Percentiles rank a stretch among this genome's conserved stretches.
Conservation (phyloP, 1,140 invertebrate species). For the Listronotus bonariensis region DNA sequence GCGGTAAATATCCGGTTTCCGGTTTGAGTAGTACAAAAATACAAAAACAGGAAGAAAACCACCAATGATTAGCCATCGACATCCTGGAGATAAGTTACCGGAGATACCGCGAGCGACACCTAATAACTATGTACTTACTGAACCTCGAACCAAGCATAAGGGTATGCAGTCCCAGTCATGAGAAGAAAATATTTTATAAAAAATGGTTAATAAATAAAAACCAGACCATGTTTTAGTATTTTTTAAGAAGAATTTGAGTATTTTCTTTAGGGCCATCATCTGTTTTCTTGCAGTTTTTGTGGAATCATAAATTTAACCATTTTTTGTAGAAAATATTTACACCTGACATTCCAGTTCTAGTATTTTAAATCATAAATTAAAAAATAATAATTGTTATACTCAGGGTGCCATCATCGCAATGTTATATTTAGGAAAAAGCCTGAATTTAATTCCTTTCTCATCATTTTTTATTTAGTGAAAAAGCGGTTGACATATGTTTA, state of each 20-base stretch:
- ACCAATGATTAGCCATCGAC: constrained; percentile 61
- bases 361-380: constrained; percentile 31
- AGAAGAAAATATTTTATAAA: constrained; percentile 20
- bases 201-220: constrained; percentile 13
- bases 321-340: constrained; percentile 7
- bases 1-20: constrained; percentile 65
- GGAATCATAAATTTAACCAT: no score
- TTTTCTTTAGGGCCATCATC: no score
- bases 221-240: no score
- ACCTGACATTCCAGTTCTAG: constrained; percentile 39
- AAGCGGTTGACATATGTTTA: no score
- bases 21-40: constrained; percentile 65
- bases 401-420: constrained; percentile 55
- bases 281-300: no score
- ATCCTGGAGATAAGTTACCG: constrained; percentile 64
- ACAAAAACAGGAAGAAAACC: constrained; percentile 63
- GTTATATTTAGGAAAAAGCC: constrained; percentile 31
- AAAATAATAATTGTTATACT: constrained; percentile 45
- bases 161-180: constrained; percentile 52
- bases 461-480: not conserved
- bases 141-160: constrained; percentile 52
- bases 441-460: constrained; percentile 12
- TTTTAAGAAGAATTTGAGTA: no score
- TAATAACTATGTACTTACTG: constrained; percentile 55
- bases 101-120: constrained; percentile 54